Evolutionary conservation across 2,113 vertebrate genomes (phyloP).

Genomic region (Tachuris rubrigastra): DNA sequence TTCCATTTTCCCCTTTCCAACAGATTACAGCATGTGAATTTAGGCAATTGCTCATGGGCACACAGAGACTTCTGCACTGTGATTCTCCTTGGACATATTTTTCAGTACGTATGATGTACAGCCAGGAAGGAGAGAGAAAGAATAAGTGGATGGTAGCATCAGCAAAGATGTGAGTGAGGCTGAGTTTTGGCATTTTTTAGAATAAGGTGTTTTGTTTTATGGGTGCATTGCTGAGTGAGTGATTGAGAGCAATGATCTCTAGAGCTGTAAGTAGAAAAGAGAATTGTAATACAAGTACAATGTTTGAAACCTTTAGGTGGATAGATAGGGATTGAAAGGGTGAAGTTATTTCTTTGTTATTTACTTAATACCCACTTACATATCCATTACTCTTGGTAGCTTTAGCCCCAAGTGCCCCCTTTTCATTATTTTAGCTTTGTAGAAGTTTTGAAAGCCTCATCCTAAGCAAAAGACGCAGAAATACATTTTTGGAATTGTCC

Average conservation of each 20-base stretch:
- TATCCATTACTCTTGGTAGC: not conserved
- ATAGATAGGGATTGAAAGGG: not conserved
- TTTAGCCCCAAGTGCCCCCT: not conserved
- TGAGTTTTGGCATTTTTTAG: not conserved
- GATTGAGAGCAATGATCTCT: not conserved
- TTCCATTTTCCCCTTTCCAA: not conserved
- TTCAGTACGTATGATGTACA: not conserved
- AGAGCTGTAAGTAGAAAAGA: not conserved
- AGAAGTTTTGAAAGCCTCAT: not conserved
- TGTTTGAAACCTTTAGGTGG: not conserved
- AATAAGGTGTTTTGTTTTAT: not conserved
- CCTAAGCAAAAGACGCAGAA: not conserved
- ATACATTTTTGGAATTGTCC: not conserved
- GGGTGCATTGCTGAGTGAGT: not conserved
- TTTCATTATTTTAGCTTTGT: not conserved
- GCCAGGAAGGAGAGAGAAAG: not conserved
- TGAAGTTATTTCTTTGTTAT: not conserved
- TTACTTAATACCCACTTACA: not conserved
- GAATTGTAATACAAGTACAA: not conserved
- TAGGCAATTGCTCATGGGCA: not conserved
- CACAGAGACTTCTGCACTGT: not conserved
- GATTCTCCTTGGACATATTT: not conserved
- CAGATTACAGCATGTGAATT: not conserved
- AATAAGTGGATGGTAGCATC: not conserved
- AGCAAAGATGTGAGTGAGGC: not conserved